These are phyloP conservation scores for Mesoligia furuncula DNA, from an alignment of 2,888 invertebrate species.

Conservation along the genomic window DNA sequence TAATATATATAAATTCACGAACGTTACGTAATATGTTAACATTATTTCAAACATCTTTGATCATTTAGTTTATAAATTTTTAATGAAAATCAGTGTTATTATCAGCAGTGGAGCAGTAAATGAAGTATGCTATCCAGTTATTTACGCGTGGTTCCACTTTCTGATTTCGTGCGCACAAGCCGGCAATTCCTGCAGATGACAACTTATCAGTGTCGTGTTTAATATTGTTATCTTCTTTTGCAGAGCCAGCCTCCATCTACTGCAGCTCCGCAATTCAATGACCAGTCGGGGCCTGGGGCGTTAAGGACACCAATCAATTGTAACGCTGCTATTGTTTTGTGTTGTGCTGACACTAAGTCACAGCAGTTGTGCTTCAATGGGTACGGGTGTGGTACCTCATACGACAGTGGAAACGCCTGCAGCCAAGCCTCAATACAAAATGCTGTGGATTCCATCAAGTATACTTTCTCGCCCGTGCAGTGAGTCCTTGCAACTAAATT, in stretches of 20 bases:
- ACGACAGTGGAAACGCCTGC: conserved; percentile 72
- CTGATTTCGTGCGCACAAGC: conserved; percentile 62
- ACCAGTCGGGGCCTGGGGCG: neutral
- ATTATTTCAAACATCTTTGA: conserved; percentile 14
- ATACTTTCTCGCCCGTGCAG: conserved; percentile 73
- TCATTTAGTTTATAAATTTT: conserved; percentile 18
- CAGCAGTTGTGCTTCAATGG: conserved; percentile 75
- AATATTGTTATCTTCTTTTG: conserved; percentile 56
- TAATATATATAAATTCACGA: conserved; percentile 1
- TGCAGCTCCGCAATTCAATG: conserved; percentile 58
- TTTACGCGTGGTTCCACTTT: conserved; percentile 68
- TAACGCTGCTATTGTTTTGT: conserved; percentile 79
- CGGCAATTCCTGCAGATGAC: conserved; percentile 51
- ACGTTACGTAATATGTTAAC: conserved; percentile 1
- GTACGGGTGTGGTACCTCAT: conserved; percentile 73
- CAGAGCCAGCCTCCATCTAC: conserved; percentile 64
- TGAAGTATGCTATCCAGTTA: conserved; percentile 46
- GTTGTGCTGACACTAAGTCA: conserved; percentile 71
- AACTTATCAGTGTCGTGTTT: conserved; percentile 48
- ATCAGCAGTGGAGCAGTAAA: conserved; percentile 39
- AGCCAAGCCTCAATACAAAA: conserved; percentile 65
- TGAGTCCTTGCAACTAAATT: conserved; percentile 56
- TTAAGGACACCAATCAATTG: conserved; percentile 70
- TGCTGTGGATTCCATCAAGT: conserved; percentile 75
- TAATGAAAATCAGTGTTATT: conserved; percentile 37